These are phyloP conservation scores for Botia kubotai DNA, from an alignment of 2,797 vertebrate genomes.

Conservation along the genomic window DNA sequence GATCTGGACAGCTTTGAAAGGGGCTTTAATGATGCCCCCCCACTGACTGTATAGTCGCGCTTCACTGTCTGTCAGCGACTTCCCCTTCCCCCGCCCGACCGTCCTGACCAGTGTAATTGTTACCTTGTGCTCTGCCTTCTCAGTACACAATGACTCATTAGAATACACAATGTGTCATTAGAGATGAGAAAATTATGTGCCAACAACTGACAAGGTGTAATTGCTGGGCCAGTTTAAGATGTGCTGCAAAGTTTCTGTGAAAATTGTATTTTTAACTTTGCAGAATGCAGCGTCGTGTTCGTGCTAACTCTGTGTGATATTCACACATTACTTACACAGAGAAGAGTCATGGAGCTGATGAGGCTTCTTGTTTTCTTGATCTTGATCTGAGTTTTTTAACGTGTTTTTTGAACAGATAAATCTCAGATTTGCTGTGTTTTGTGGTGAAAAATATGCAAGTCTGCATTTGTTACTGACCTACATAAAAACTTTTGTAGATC, in stretches of 20 bases:
- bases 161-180: constrained; percentile 63
- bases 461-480: too few relatives aligned
- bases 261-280: constrained; percentile 62
- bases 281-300: constrained; percentile 30
- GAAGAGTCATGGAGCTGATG: background rate
- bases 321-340: constrained; percentile 17
- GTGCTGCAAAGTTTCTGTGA: constrained; percentile 58
- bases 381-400: too few relatives aligned
- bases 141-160: constrained; percentile 60
- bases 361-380: too few relatives aligned
- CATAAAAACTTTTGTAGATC: too few relatives aligned
- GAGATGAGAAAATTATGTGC: constrained; percentile 74
- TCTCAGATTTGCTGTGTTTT: too few relatives aligned
- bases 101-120: constrained; percentile 65
- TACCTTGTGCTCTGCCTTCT: constrained; percentile 62
- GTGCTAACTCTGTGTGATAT: constrained; percentile 30
- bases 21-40: constrained; percentile 54
- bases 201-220: constrained; percentile 78
- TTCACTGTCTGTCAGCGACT: constrained; percentile 58
- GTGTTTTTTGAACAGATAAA: too few relatives aligned
- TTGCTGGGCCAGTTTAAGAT: constrained; percentile 67
- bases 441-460: too few relatives aligned
- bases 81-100: constrained; percentile 48
- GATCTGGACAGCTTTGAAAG: constrained; percentile 49
- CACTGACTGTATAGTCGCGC: constrained; percentile 48